Conservation (phyloP, 2,888 invertebrate genomes). For the Opisthograptis luteolata region DNA sequence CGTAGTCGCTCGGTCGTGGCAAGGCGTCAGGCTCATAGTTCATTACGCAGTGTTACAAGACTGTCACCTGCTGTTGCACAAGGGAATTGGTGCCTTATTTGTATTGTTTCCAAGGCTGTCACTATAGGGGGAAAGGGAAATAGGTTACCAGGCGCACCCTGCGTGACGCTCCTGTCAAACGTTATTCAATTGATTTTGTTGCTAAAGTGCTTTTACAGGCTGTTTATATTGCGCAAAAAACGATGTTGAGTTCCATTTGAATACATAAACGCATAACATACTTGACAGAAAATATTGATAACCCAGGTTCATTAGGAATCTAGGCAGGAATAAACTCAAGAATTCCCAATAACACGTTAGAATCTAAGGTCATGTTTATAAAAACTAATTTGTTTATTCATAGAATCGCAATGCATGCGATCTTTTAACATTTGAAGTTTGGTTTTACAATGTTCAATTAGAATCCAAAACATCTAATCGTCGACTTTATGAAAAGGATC, state of each 20-base stretch:
- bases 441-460: no score
- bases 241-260: no score
- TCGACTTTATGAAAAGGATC: no score
- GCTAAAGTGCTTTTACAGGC: slow-evolving; percentile 54
- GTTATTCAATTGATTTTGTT: slow-evolving; percentile 70
- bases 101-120: slow-evolving; percentile 39
- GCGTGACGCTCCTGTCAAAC: slow-evolving; percentile 66
- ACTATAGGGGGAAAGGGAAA: slow-evolving; percentile 37
- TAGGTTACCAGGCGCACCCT: slow-evolving; percentile 70
- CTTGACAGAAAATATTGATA: no score
- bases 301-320: not conserved
- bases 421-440: no score
- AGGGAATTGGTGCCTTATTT: slow-evolving; percentile 47
- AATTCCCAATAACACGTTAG: not conserved
- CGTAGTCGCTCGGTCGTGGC: slow-evolving; percentile 65
- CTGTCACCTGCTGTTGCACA: slow-evolving; percentile 42
- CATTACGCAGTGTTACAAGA: slow-evolving; percentile 70
- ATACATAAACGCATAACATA: no score
- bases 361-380: no score
- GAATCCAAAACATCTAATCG: no score
- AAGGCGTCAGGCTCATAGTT: slow-evolving; percentile 73
- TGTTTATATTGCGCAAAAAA: slow-evolving; percentile 17
- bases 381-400: no score
- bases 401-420: no score
- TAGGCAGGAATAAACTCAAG: not conserved